phyloP scores from a whole-genome alignment of 2,888 invertebrate species.

The Aspidapion aeneum region DNA sequence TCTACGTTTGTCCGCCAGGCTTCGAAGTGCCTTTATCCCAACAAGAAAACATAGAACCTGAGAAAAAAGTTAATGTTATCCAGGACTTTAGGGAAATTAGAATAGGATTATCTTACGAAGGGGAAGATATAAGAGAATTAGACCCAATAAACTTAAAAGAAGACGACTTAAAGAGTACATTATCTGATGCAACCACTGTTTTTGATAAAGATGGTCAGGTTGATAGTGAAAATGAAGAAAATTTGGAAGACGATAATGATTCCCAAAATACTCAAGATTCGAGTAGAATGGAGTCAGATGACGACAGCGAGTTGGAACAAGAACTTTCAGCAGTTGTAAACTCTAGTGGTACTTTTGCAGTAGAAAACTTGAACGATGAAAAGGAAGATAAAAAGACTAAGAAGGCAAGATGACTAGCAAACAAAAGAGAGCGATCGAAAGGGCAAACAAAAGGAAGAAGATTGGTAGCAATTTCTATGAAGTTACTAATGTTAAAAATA shows the following conservation, averaged over 20 bases:
- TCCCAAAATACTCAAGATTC: not conserved
- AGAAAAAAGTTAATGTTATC: conserved; percentile 56
- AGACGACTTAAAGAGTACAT: not conserved
- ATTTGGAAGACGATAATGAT: conserved; percentile 8
- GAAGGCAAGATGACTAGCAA: conserved; percentile 66
- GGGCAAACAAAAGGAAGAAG: conserved; percentile 73
- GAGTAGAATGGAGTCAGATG: too few species aligned
- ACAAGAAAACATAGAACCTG: conserved; percentile 34
- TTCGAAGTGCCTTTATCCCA: conserved; percentile 65
- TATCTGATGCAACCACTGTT: conserved; percentile 21
- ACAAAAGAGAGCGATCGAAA: conserved; percentile 69
- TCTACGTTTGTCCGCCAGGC: conserved; percentile 85
- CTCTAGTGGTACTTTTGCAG: conserved; percentile 51
- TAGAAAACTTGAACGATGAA: conserved; percentile 44
- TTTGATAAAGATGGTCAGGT: not conserved
- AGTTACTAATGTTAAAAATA: conserved; percentile 84
- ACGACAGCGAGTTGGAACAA: too few species aligned
- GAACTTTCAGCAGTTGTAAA: too few species aligned
- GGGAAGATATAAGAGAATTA: conserved; percentile 57
- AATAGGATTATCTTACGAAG: conserved; percentile 53
- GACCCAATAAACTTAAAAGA: conserved; percentile 44
- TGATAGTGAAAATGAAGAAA: conserved; percentile 39
- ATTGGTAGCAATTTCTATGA: conserved; percentile 89
- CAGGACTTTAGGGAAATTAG: conserved; percentile 82
- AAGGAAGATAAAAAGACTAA: conserved; percentile 27